These are phyloP conservation scores for Leucophenga montana DNA, from an alignment of 2,888 invertebrate species.

Conservation along the genomic window DNA sequence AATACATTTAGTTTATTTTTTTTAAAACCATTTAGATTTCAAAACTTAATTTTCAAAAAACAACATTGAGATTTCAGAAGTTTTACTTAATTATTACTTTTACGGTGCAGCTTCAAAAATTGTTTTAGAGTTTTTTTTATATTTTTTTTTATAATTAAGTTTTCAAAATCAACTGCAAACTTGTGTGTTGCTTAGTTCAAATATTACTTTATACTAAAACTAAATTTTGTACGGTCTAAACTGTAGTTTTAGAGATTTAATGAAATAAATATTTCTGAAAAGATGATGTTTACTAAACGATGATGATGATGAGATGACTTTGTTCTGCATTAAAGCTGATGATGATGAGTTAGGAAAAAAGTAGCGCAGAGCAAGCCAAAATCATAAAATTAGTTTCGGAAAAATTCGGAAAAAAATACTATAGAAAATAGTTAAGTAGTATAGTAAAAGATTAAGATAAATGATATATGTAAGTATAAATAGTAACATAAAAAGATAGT, in stretches of 20 bases:
- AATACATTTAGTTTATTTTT: too few species aligned
- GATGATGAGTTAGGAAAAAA: neutral
- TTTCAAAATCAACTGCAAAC: too few species aligned
- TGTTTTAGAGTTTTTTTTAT: neutral
- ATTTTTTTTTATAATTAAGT: neutral
- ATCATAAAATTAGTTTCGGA: too few species aligned
- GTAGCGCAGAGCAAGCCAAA: neutral
- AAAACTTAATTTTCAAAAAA: neutral
- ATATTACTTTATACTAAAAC: conserved; percentile 13
- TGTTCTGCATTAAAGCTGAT: neutral
- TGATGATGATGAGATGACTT: neutral
- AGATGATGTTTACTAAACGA: neutral
- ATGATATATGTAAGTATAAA: neutral
- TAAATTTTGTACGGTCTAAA: conserved; percentile 14
- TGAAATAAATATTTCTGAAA: neutral
- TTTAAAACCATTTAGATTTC: too few species aligned
- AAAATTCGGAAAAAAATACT: too few species aligned
- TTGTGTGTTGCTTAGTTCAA: conserved; percentile 13
- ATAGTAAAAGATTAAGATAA: neutral
- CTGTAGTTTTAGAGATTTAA: conserved; percentile 6
- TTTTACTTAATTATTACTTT: neutral
- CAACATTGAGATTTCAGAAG: conserved; percentile 19
- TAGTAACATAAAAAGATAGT: conserved; percentile 11
- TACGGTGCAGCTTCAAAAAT: conserved; percentile 23
- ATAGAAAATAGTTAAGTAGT: neutral